Evolutionary conservation across 2,113 vertebrate genomes (phyloP), one percentile per base, ranked within the genome.

Genomic region (Oncorhynchus nerka): DNA sequence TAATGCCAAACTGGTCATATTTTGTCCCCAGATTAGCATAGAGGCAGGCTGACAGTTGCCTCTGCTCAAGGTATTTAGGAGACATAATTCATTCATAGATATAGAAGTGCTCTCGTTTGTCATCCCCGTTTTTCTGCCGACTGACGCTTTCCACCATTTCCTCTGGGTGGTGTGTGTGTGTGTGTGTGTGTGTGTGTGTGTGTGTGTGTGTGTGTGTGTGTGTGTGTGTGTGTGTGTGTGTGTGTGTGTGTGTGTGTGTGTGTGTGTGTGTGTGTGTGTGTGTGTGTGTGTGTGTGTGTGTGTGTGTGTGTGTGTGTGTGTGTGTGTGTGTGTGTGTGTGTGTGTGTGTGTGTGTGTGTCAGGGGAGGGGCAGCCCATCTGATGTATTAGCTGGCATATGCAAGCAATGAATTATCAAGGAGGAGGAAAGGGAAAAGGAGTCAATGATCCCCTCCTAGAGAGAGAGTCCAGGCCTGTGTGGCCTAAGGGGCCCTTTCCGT

Each of bases 381-480:
- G 96, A 97, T 96, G 96, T 95, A 97, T 97, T 97, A 97, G 95
- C 91, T 92, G 92, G 95, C 95, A 98, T 99, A 99, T 99, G 97
- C 97, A 99, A 98, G 96, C 96, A 95, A 99, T 99, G 97, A 98
- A 99, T 99, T 99, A 98, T 96, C 96, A 96, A 95, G 94, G 71
- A 95, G 94, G 71, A 96, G 95, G 81, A 82, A 90, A 92, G 89
- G 88, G 90, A 99, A 90, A 92, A 89, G 88, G 90, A 99, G 97
- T 98, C 97, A 98, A 99, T 99, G 98, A 98, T 97, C 96, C 95
- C 96, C 95, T 97, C 93, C 95, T 96, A 95, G 97, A 97, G 96
- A 95, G 95, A 95, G 94, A 93, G 92, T 94, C 93, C 91, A 92
- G 94, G 95, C 96, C 94, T 92, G 92, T 88, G 95, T 97, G 95